phyloP scores from a whole-genome alignment of 2,888 invertebrate species.

The Catocala sponsa region DNA sequence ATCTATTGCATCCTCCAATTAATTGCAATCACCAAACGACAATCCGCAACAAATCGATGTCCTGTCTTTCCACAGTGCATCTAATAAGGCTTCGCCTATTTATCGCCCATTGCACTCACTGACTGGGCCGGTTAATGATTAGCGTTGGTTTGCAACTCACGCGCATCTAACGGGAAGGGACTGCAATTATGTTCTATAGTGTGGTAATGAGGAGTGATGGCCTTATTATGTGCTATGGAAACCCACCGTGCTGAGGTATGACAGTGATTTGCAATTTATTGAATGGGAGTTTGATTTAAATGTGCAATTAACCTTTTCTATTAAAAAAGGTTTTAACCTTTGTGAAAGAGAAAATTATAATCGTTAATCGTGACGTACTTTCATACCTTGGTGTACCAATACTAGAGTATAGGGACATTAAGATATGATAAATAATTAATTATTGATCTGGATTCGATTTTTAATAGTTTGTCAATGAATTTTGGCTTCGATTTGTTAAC shows the following conservation, averaged over 20 bases:
- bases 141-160: conserved; percentile 48
- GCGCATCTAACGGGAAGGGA: conserved; percentile 55
- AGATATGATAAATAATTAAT: too few relatives aligned
- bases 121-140: conserved; percentile 50
- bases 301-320: conserved; percentile 3
- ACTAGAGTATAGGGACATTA: too few relatives aligned
- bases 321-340: background rate
- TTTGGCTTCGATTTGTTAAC: too few relatives aligned
- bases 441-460: too few relatives aligned
- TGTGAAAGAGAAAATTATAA: background rate
- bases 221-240: conserved; percentile 41
- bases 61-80: conserved; percentile 20
- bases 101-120: conserved; percentile 30
- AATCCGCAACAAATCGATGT: conserved; percentile 1
- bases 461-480: too few relatives aligned
- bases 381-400: too few relatives aligned
- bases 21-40: conserved; percentile 5
- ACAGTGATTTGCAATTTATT: conserved; percentile 17
- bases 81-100: conserved; percentile 43
- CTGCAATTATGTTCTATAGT: conserved; percentile 53
- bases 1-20: conserved; percentile 14
- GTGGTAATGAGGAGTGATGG: conserved; percentile 50
- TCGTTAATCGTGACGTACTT: too few relatives aligned
- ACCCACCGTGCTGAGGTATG: conserved; percentile 19
- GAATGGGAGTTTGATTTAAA: conserved; percentile 8